These are phyloP conservation scores for Synanthedon tipuliformis DNA, from an alignment of 2,888 invertebrate genomes.

Conservation along the genomic window DNA sequence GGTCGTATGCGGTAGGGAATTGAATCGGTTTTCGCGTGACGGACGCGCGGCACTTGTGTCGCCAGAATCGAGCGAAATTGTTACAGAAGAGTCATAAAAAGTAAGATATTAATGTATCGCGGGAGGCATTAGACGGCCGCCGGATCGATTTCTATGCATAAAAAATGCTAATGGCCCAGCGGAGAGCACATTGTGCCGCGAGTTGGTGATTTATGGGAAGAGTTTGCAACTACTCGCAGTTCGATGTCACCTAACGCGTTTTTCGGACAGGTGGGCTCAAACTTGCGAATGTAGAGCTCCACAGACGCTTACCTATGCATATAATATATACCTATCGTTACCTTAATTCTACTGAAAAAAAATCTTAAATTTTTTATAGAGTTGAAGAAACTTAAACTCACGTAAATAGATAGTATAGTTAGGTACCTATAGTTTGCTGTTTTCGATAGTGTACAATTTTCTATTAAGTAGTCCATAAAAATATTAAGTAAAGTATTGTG, in stretches of 20 bases:
- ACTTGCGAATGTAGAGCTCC: too few species aligned
- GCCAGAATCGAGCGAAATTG: constrained; percentile 39
- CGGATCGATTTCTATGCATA: constrained; percentile 70
- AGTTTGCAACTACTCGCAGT: constrained; percentile 45
- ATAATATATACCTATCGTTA: too few species aligned
- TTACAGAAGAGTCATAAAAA: constrained; percentile 69
- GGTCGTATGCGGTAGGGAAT: background rate
- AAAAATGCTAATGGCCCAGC: constrained; percentile 66
- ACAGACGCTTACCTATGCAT: too few species aligned
- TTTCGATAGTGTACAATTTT: too few species aligned
- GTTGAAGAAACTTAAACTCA: too few species aligned
- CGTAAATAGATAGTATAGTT: too few species aligned
- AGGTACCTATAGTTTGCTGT: too few species aligned
- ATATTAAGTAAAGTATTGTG: too few species aligned
- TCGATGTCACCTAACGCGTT: constrained; percentile 30
- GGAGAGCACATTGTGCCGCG: constrained; percentile 46
- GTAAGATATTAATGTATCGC: constrained; percentile 71
- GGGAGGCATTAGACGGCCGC: constrained; percentile 66
- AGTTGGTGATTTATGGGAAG: constrained; percentile 58
- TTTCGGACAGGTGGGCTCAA: constrained; percentile 33
- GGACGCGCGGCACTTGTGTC: constrained; percentile 20
- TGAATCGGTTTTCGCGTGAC: background rate
- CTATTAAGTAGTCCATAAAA: too few species aligned
- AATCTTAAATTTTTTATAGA: too few species aligned
- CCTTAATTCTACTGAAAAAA: too few species aligned